Evolutionary conservation across 2,113 vertebrate species (phyloP).

Genomic region (Nyctibius bracteatus): DNA sequence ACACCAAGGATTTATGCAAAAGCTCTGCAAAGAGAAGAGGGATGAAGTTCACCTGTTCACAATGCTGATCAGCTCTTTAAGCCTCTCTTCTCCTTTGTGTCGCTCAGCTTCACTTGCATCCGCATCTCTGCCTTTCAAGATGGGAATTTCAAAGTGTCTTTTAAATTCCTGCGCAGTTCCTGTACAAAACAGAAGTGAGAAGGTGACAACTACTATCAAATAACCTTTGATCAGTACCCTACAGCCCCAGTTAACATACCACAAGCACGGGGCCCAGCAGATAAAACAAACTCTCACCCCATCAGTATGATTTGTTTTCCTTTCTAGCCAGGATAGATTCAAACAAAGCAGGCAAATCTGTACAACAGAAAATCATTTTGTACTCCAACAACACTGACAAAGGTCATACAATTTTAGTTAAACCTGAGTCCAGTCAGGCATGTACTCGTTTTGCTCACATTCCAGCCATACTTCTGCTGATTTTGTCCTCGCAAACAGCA

Average conservation of each 20-base stretch:
- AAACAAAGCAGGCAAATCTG: background rate
- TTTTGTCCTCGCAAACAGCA: background rate
- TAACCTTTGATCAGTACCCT: background rate
- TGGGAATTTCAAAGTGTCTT: constrained; percentile 92
- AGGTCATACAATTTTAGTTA: background rate
- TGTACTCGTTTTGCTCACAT: background rate
- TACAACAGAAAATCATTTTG: background rate
- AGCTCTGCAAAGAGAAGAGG: background rate
- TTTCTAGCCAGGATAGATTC: background rate
- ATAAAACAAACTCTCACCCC: background rate
- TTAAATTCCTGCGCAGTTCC: constrained; percentile 96
- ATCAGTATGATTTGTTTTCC: background rate
- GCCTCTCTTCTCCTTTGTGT: constrained; percentile 86
- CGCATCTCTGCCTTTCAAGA: constrained; percentile 92
- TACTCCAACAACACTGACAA: background rate
- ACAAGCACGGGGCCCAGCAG: background rate
- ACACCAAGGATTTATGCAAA: background rate
- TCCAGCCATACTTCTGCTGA: background rate
- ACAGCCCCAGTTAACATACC: background rate
- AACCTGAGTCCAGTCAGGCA: background rate
- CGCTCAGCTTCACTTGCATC: constrained; percentile 85
- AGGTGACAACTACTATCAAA: background rate
- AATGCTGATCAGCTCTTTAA: constrained; percentile 89
- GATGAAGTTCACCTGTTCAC: constrained; percentile 85
- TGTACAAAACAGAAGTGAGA: constrained; percentile 52